These are phyloP conservation scores for Drosophila anomalata DNA, from an alignment of 2,888 invertebrate genomes.

Conservation along the genomic window DNA sequence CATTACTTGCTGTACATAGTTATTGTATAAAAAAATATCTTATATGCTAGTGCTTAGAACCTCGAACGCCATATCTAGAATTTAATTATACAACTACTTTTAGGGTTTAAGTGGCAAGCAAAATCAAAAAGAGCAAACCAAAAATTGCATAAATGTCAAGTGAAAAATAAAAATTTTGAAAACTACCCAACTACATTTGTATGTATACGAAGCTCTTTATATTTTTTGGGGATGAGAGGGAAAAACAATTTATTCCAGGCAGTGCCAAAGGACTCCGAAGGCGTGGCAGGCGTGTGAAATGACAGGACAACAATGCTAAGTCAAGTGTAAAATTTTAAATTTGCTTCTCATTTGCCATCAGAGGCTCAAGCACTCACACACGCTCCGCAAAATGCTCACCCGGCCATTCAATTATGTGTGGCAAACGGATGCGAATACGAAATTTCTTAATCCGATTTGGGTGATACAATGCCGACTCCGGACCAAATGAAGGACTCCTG, in stretches of 20 bases:
- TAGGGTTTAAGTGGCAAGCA: slow-evolving; percentile 68
- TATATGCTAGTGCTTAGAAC: slow-evolving; percentile 56
- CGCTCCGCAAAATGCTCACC: slow-evolving; percentile 28
- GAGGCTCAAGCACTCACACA: slow-evolving; percentile 66
- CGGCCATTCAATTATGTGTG: slow-evolving; percentile 82
- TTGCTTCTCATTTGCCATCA: slow-evolving; percentile 82
- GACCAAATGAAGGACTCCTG: slow-evolving; percentile 14
- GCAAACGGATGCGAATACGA: slow-evolving; percentile 81
- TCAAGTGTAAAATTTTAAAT: slow-evolving; percentile 85
- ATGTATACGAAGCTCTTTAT: not conserved
- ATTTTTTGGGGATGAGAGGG: slow-evolving; percentile 14
- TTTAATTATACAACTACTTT: slow-evolving; percentile 45
- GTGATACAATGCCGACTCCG: slow-evolving; percentile 67
- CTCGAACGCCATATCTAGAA: slow-evolving; percentile 54
- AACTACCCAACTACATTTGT: slow-evolving; percentile 37
- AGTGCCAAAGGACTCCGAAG: not conserved
- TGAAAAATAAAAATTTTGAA: slow-evolving; percentile 65
- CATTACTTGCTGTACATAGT: slow-evolving; percentile 51
- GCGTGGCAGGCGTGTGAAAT: slow-evolving; percentile 74
- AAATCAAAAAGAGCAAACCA: slow-evolving; percentile 63
- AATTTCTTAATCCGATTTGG: slow-evolving; percentile 84
- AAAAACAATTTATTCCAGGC: slow-evolving; percentile 62
- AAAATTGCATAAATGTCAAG: slow-evolving; percentile 56
- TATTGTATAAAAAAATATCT: slow-evolving; percentile 51
- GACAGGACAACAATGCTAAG: slow-evolving; percentile 82